Evolutionary conservation across 1,140 invertebrate species (phyloP).

Genomic region (Sminthurides bifidus): DNA sequence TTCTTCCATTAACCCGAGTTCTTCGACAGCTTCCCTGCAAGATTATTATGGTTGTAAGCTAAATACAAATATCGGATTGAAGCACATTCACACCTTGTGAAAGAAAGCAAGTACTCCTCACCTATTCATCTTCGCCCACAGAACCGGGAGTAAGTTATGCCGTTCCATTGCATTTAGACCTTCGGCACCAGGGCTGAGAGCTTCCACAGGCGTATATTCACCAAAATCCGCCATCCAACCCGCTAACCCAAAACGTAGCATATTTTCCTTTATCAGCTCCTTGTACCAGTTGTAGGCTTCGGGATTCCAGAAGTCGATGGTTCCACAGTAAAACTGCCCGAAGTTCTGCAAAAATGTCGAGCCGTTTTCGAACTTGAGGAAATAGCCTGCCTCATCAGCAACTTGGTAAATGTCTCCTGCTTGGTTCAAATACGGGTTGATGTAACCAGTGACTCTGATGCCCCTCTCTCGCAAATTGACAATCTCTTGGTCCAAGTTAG

Average conservation of each 20-base stretch:
- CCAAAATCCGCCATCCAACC: slow-evolving; percentile 43
- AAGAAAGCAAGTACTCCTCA: neutral
- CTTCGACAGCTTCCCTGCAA: slow-evolving; percentile 34
- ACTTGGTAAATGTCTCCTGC: slow-evolving; percentile 35
- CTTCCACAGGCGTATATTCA: slow-evolving; percentile 37
- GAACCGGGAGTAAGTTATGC: slow-evolving; percentile 18
- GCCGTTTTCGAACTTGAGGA: slow-evolving; percentile 33
- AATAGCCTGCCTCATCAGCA: slow-evolving; percentile 32
- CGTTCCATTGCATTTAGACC: slow-evolving; percentile 6
- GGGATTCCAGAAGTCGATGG: slow-evolving; percentile 36
- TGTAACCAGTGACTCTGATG: slow-evolving; percentile 36
- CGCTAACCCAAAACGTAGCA: slow-evolving; percentile 33
- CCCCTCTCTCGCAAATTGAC: slow-evolving; percentile 32
- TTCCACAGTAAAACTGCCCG: slow-evolving; percentile 37
- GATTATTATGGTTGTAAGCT: neutral
- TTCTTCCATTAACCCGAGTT: slow-evolving; percentile 33
- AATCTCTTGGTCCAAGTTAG: slow-evolving; percentile 34
- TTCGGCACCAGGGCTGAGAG: slow-evolving; percentile 29
- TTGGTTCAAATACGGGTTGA: slow-evolving; percentile 38
- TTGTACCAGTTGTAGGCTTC: slow-evolving; percentile 37
- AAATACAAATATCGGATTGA: neutral
- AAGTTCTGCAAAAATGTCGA: slow-evolving; percentile 35
- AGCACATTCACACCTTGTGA: neutral
- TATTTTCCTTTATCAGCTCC: slow-evolving; percentile 36
- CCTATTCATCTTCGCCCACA: slow-evolving; percentile 21